Evolutionary conservation across 2,888 invertebrate species (phyloP).

Genomic region (Drosophila anomalata): DNA sequence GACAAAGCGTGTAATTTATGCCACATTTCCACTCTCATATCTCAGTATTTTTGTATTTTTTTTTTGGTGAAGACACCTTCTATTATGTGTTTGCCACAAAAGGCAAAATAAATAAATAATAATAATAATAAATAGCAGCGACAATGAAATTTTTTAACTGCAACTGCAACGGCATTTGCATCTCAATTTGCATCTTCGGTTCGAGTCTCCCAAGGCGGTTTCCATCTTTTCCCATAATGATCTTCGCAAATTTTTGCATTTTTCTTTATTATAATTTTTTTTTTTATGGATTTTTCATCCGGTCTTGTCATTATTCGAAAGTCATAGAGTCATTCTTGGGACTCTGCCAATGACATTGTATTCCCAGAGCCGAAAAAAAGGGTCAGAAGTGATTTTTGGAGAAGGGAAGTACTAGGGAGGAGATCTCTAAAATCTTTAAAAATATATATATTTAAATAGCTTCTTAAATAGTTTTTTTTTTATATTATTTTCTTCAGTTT

Average conservation of each 20-base stretch:
- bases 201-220: constrained; percentile 11
- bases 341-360: constrained; percentile 22
- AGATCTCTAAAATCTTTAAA: no score
- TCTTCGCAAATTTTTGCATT: constrained; percentile 7
- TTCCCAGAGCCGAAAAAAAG: constrained; percentile 2
- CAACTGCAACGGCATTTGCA: constrained; percentile 31
- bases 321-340: constrained; percentile 1
- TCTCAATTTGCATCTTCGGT: constrained; percentile 1
- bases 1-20: constrained; percentile 46
- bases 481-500: no score
- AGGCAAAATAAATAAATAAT: neutral
- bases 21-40: neutral
- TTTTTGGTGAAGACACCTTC: constrained; percentile 27
- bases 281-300: constrained; percentile 13
- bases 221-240: constrained; percentile 31
- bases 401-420: neutral
- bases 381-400: neutral
- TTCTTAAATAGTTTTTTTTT: no score
- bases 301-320: constrained; percentile 8
- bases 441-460: no score
- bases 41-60: neutral
- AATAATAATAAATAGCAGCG: constrained; percentile 6
- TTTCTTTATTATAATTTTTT: neutral
- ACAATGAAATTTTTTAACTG: constrained; percentile 40
- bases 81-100: constrained; percentile 6